A percentile compares a stretch with the other conserved stretches of the same genome.
phyloP scores from a whole-genome alignment of 1,140 invertebrate species.

The Drosophila sp. region DNA sequence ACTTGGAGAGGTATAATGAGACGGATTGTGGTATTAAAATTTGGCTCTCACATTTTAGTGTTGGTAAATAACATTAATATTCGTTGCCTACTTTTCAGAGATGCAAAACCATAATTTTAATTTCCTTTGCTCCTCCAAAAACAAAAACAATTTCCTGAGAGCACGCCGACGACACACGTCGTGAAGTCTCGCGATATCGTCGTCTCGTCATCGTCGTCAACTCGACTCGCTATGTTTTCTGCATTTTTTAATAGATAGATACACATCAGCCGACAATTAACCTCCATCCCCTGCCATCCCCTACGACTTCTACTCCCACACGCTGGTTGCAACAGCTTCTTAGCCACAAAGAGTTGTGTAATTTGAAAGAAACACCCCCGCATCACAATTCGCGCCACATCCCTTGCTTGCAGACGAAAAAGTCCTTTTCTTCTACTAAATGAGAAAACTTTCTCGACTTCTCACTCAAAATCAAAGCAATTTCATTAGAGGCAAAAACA shows the following conservation, averaged over 20 bases:
- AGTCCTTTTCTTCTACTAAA: slow-evolving; percentile 33
- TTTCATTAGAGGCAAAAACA: slow-evolving; percentile 55
- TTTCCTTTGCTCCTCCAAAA: slow-evolving; percentile 42
- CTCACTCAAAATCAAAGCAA: slow-evolving; percentile 67
- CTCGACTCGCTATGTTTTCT: slow-evolving; percentile 59
- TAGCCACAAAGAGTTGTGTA: slow-evolving; percentile 59
- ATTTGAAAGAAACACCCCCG: slow-evolving; percentile 21
- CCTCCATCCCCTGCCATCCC: slow-evolving; percentile 41
- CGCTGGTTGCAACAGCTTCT: slow-evolving; percentile 57
- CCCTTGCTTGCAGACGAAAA: neutral
- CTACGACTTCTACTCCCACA: neutral
- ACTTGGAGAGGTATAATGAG: slow-evolving; percentile 14
- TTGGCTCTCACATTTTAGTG: neutral
- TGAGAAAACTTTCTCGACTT: slow-evolving; percentile 66
- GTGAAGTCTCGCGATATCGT: slow-evolving; percentile 21
- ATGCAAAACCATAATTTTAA: neutral
- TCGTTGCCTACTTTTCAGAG: slow-evolving; percentile 35
- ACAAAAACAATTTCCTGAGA: slow-evolving; percentile 63
- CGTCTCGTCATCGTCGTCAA: slow-evolving; percentile 37
- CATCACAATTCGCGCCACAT: neutral
- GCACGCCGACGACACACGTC: slow-evolving; percentile 30
- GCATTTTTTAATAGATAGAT: slow-evolving; percentile 79
- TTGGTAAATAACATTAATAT: slow-evolving; percentile 6
- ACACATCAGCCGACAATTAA: slow-evolving; percentile 76
- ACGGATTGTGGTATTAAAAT: neutral